Evolutionary conservation across 2,888 invertebrate species (phyloP).

Genomic region (Xiphydria camelus): DNA sequence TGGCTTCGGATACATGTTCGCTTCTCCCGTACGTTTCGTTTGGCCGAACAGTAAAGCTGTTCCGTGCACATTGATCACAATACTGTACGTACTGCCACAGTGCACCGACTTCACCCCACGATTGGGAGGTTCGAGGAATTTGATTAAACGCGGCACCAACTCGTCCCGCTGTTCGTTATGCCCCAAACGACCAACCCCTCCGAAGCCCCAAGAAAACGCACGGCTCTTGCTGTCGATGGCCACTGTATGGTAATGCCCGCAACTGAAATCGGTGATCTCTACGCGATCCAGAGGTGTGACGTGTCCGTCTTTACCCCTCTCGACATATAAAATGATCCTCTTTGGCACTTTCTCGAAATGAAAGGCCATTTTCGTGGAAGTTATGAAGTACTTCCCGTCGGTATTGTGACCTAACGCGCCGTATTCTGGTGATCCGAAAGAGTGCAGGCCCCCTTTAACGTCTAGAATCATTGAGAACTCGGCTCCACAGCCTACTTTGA

Average conservation of each 20-base stretch:
- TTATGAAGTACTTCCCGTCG: constrained; percentile 92
- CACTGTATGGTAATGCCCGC: constrained; percentile 90
- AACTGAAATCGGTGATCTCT: constrained; percentile 86
- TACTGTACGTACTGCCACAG: constrained; percentile 85
- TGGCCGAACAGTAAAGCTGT: constrained; percentile 76
- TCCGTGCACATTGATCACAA: constrained; percentile 73
- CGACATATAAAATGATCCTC: constrained; percentile 82
- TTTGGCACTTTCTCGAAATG: constrained; percentile 85
- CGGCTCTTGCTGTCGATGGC: constrained; percentile 87
- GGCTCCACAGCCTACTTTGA: constrained; percentile 87
- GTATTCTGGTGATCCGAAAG: constrained; percentile 91
- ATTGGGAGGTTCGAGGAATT: constrained; percentile 84
- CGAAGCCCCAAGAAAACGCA: constrained; percentile 94
- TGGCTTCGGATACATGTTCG: constrained; percentile 95
- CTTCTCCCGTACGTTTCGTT: constrained; percentile 90
- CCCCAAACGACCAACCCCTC: constrained; percentile 90
- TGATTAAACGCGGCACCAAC: constrained; percentile 79
- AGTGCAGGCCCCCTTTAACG: constrained; percentile 84
- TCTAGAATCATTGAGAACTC: constrained; percentile 93
- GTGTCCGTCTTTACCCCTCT: constrained; percentile 85
- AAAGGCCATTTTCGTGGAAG: constrained; percentile 84
- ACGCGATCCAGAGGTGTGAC: constrained; percentile 82
- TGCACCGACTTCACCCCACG: constrained; percentile 80
- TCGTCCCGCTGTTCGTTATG: constrained; percentile 94
- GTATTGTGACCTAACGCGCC: constrained; percentile 94